phyloP scores from a whole-genome alignment of 1,140 invertebrate species.

The Calephelis nemesis region DNA sequence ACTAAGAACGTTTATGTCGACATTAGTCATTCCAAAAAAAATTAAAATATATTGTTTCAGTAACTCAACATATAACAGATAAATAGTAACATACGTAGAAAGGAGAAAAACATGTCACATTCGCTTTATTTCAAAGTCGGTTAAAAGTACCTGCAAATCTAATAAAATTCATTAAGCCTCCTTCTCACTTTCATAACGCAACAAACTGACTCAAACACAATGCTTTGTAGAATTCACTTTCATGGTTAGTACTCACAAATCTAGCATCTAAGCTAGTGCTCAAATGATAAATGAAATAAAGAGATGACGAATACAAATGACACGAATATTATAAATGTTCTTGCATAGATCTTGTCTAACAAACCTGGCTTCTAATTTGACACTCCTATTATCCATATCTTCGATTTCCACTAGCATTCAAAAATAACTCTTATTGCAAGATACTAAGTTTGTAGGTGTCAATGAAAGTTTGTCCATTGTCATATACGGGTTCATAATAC shows the following conservation, averaged over 20 bases:
- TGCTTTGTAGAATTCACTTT: not conserved
- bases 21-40: too few species aligned
- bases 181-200: not conserved
- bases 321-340: slow-evolving; percentile 38
- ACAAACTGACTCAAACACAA: not conserved
- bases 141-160: too few species aligned
- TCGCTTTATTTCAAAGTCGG: too few species aligned
- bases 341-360: slow-evolving; percentile 42
- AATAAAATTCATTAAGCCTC: too few species aligned
- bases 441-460: slow-evolving; percentile 23
- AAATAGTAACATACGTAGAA: too few species aligned
- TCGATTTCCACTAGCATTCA: slow-evolving; percentile 21
- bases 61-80: too few species aligned
- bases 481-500: slow-evolving; percentile 63
- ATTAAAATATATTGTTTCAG: too few species aligned
- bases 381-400: slow-evolving; percentile 46
- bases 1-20: too few species aligned
- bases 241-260: not conserved
- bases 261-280: not conserved
- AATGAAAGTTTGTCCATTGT: slow-evolving; percentile 28
- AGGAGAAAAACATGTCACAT: too few species aligned
- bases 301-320: slow-evolving; percentile 1
- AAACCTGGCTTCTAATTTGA: slow-evolving; percentile 53
- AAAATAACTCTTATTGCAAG: slow-evolving; percentile 33
- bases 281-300: slow-evolving; percentile 14